Conservation (phyloP, 2,888 invertebrate species). For the Lymantria dispar region DNA sequence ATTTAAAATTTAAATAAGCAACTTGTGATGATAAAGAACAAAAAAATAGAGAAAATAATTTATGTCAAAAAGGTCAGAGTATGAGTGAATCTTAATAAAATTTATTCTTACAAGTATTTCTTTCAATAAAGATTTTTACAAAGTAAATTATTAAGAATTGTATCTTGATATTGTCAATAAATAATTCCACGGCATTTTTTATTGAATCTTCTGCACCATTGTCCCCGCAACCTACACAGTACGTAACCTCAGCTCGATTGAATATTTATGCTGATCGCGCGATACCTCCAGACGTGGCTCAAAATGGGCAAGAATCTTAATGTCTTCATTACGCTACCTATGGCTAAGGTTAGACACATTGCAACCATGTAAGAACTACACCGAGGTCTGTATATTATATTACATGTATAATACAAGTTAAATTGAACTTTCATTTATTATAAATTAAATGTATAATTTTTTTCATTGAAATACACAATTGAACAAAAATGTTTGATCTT, state of each 20-base stretch:
- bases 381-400: slow-evolving; percentile 9
- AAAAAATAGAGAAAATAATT: no score
- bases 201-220: slow-evolving; percentile 10
- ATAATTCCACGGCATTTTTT: neutral
- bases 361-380: slow-evolving; percentile 12
- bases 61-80: no score
- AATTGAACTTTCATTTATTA: neutral
- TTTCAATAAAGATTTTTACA: no score
- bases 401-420: neutral
- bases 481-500: no score
- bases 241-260: slow-evolving; percentile 17
- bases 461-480: no score
- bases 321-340: slow-evolving; percentile 57
- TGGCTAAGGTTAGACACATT: slow-evolving; percentile 30
- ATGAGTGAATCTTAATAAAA: no score
- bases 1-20: no score
- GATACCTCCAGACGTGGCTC: slow-evolving; percentile 28
- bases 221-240: slow-evolving; percentile 14
- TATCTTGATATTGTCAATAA: neutral
- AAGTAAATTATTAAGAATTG: no score
- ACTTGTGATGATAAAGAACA: no score
- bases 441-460: no score
- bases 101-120: no score
- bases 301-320: slow-evolving; percentile 60
- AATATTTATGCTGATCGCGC: slow-evolving; percentile 28